phyloP scores from a whole-genome alignment of 2,113 vertebrate species.

The Hypocryptadius cinnamomeus region DNA sequence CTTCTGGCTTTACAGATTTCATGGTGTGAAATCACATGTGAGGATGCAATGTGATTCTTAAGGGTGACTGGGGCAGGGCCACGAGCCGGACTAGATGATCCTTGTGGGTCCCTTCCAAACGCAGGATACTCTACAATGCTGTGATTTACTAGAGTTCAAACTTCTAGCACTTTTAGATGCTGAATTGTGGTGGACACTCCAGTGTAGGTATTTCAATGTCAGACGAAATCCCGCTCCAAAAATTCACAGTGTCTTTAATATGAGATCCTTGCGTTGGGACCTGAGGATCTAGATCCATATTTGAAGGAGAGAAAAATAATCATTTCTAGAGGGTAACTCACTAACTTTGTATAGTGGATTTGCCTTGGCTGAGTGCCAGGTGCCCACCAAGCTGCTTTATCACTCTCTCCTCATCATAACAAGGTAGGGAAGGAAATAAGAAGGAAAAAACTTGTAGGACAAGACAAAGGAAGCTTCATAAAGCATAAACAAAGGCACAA shows the following conservation, averaged over 20 bases:
- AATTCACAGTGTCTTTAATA: background rate
- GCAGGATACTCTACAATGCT: background rate
- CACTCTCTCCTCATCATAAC: background rate
- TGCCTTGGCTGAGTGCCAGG: background rate
- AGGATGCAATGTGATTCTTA: background rate
- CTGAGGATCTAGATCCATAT: background rate
- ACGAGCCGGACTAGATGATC: rapidly evolving
- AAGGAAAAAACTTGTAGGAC: background rate
- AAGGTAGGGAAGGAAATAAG: background rate
- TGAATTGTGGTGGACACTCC: background rate
- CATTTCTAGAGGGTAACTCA: background rate
- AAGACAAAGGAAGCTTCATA: background rate
- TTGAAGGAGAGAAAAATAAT: background rate
- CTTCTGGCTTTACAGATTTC: background rate
- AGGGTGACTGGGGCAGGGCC: background rate
- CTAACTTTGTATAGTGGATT: background rate
- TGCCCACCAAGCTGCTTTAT: background rate
- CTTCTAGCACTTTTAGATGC: background rate
- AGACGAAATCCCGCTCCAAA: background rate
- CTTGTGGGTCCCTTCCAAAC: background rate
- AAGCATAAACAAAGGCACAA: background rate
- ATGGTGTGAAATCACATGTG: background rate
- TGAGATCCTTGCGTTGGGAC: background rate
- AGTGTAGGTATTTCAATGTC: background rate
- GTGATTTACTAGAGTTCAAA: background rate